Percentiles rank a stretch among this genome's conserved stretches.
These are phyloP conservation scores for Zaprionus inermis DNA, from an alignment of 1,140 invertebrate genomes.

Conservation along the genomic window DNA sequence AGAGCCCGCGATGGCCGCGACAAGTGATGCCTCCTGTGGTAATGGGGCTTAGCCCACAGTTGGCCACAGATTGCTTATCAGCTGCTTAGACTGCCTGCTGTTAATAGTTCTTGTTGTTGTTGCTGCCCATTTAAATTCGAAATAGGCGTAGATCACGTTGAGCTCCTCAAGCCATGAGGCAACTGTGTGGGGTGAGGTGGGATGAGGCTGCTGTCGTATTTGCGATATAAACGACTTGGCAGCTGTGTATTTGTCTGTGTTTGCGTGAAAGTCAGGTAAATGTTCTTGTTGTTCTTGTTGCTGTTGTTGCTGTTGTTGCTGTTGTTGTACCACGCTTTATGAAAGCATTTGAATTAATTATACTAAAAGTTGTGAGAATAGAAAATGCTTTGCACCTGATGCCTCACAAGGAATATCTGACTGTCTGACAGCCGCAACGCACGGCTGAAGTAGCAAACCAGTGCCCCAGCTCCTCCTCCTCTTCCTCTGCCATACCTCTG, in stretches of 20 bases:
- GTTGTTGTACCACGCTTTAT: constrained; percentile 48
- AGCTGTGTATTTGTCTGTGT: background rate
- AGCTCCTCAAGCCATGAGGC: background rate
- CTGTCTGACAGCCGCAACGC: constrained; percentile 1
- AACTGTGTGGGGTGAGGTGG: background rate
- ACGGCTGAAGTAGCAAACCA: background rate
- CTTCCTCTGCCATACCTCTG: background rate
- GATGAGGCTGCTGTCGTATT: constrained; percentile 1
- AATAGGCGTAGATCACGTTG: constrained; percentile 6
- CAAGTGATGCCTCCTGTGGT: background rate
- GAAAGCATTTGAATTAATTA: constrained; percentile 81
- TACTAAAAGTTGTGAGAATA: constrained; percentile 79
- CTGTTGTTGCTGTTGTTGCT: constrained; percentile 16
- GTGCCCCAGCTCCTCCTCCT: background rate
- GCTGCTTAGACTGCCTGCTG: constrained; percentile 8
- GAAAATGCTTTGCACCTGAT: constrained; percentile 78
- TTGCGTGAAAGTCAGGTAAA: constrained; percentile 7
- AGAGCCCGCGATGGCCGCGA: background rate
- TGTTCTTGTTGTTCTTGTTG: constrained; percentile 27
- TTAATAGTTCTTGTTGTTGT: constrained; percentile 32
- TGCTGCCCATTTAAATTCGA: constrained; percentile 18
- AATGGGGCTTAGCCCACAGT: background rate
- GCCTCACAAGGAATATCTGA: constrained; percentile 53
- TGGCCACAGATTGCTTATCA: constrained; percentile 16
- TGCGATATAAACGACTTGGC: constrained; percentile 7